phyloP scores from a whole-genome alignment of 2,888 invertebrate genomes.

The Lochmaea capreae region DNA sequence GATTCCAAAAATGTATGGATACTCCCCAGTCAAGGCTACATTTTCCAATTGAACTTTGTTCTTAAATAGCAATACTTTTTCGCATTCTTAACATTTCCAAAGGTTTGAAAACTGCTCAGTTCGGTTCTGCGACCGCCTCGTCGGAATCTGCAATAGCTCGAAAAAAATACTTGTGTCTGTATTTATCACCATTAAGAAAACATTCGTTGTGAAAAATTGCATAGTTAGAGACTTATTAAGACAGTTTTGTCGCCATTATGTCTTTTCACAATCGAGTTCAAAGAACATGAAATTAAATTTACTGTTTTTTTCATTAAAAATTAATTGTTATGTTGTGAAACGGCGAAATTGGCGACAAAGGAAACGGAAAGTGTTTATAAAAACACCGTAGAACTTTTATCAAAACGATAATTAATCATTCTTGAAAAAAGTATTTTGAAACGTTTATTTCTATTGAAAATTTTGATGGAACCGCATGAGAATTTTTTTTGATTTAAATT shows the following conservation, averaged over 20 bases:
- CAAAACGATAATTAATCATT: not conserved
- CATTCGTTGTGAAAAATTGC: constrained; percentile 30
- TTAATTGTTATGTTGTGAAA: constrained; percentile 5
- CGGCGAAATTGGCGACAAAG: not conserved
- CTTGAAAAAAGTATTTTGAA: not conserved
- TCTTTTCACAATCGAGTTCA: constrained; percentile 18
- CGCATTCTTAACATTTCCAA: not conserved
- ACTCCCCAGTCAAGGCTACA: no score
- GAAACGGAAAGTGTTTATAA: not conserved
- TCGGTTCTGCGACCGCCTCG: not conserved
- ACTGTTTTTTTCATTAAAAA: constrained; percentile 10
- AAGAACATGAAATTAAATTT: constrained; percentile 23
- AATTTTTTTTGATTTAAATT: no score
- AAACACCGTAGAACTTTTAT: not conserved
- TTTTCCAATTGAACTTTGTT: no score
- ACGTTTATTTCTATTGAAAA: no score
- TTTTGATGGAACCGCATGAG: no score
- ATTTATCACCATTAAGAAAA: constrained; percentile 27
- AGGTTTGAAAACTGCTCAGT: not conserved
- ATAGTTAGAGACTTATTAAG: constrained; percentile 25
- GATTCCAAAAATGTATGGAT: no score
- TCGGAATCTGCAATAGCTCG: constrained; percentile 2
- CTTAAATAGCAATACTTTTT: not conserved
- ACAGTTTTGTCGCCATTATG: constrained; percentile 21
- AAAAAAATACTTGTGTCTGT: constrained; percentile 7